Base-by-base conservation (phyloP, 1,140 invertebrate genomes). In the Euglossa dilemma region DNA sequence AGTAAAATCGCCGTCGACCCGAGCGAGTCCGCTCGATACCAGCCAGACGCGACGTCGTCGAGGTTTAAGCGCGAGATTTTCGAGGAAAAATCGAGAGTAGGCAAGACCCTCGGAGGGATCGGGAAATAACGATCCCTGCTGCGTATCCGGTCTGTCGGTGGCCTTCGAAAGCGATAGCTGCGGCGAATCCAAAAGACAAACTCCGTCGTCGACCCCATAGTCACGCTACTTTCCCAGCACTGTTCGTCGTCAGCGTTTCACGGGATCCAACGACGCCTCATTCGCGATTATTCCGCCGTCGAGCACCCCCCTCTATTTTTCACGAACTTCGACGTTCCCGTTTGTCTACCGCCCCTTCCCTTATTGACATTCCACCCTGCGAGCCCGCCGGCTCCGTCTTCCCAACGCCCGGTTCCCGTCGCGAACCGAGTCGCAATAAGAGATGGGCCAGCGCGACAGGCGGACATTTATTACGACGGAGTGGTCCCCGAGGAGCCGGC, bases 401-500 rank as follows among this genome's bases (percentile, higher is more conserved):
- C 36, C 52, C 36, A n/a, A n/a, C n/a, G 70, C 47, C 6, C n/a
- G 25, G 36, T 23, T 25, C 50, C 28, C 50, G n/a, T 18, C 43
- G 14, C 36, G 9, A 12, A 12, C 20, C 47, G 20, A 36, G 52
- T 25, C 8, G 80, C 83, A 88, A 87, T 88, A 88, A 83, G 80
- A 83, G 83, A 83, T 77, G 76, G 76, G 52, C 63, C 80, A 36
- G 69, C 61, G 12, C 47, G 59, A 79, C 85, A 80, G 83, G 73
- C 54, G 71, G 57, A 85, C 83, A 83, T 89, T 89, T 89, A 87
- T 89, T 89, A 89, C 69, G 75, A 56, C 57, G 23, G 63, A 71
- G 45, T 52, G 59, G 66, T 67, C 79, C 28, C 52, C 18, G 6
- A 57, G 61, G 79, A 80, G 63, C 16, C 16, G 43, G 56, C 16